Evolutionary conservation across 1,140 invertebrate genomes (phyloP).

Genomic region (Drosophila tropicalis): DNA sequence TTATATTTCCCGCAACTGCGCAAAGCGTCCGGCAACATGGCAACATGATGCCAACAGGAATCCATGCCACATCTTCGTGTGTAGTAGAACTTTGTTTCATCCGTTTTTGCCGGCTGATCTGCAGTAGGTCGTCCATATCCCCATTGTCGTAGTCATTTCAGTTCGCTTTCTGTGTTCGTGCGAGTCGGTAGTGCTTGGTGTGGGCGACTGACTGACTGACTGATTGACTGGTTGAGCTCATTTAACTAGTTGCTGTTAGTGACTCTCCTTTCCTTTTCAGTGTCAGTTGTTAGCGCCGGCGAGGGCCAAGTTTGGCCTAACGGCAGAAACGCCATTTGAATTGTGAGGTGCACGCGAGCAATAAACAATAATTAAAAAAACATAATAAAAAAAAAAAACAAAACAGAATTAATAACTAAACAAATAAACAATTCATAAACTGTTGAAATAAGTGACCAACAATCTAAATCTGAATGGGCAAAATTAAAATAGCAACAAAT

Average conservation of each 20-base stretch:
- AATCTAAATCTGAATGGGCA: no score
- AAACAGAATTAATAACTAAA: constrained; percentile 1
- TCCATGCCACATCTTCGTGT: constrained; percentile 11
- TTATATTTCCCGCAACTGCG: constrained; percentile 48
- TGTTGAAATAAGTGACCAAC: constrained; percentile 35
- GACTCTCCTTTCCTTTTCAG: background rate
- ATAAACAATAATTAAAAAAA: constrained; percentile 30
- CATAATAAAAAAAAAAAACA: constrained; percentile 4
- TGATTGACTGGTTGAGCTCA: no score
- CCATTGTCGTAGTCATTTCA: constrained; percentile 42
- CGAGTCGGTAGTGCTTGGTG: constrained; percentile 47
- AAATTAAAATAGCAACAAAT: constrained; percentile 16
- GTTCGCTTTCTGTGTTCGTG: constrained; percentile 64
- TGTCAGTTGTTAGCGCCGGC: background rate
- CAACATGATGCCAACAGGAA: constrained; percentile 15
- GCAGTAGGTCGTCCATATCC: constrained; percentile 38
- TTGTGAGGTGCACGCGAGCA: constrained; percentile 35
- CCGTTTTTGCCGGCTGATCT: constrained; percentile 59
- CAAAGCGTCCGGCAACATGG: constrained; percentile 49
- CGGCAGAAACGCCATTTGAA: constrained; percentile 14
- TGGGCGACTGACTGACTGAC: constrained; percentile 15
- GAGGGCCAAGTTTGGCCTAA: constrained; percentile 16
- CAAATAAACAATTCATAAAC: constrained; percentile 57
- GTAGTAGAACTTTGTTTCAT: constrained; percentile 42
- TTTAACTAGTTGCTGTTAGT: background rate